These are phyloP conservation scores for Smittia aterrima DNA, from an alignment of 2,888 invertebrate genomes.

Conservation along the genomic window DNA sequence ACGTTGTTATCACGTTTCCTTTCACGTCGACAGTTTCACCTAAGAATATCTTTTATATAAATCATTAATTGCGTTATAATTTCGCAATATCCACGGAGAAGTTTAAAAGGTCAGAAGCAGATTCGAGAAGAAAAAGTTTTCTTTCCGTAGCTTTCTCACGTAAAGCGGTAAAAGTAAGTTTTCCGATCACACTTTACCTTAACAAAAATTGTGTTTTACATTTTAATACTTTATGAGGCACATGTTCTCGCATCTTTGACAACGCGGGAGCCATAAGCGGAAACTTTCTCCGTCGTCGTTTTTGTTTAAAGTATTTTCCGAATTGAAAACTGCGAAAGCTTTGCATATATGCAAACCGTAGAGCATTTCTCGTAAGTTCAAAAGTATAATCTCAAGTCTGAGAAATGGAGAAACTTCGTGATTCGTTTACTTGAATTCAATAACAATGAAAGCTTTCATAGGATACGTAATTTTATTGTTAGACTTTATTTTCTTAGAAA, in stretches of 20 bases:
- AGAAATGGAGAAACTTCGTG: slow-evolving; percentile 17
- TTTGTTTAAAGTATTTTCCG: neutral
- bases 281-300: neutral
- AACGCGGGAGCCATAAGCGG: neutral
- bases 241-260: slow-evolving; percentile 1
- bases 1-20: too few species aligned
- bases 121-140: neutral
- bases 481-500: too few species aligned
- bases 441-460: too few species aligned
- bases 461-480: too few species aligned
- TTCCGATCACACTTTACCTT: slow-evolving; percentile 28
- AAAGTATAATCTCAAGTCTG: neutral
- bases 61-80: too few species aligned
- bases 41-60: too few species aligned
- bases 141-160: slow-evolving; percentile 2
- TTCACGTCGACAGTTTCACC: too few species aligned
- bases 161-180: slow-evolving; percentile 16
- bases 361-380: neutral
- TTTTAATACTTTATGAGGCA: slow-evolving; percentile 39
- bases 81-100: too few species aligned
- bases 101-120: slow-evolving; percentile 12
- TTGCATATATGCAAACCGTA: slow-evolving; percentile 15
- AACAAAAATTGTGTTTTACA: slow-evolving; percentile 36
- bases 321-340: neutral
- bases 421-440: neutral